phyloP scores from a whole-genome alignment of 2,888 invertebrate genomes.

The Sepiola atlantica region DNA sequence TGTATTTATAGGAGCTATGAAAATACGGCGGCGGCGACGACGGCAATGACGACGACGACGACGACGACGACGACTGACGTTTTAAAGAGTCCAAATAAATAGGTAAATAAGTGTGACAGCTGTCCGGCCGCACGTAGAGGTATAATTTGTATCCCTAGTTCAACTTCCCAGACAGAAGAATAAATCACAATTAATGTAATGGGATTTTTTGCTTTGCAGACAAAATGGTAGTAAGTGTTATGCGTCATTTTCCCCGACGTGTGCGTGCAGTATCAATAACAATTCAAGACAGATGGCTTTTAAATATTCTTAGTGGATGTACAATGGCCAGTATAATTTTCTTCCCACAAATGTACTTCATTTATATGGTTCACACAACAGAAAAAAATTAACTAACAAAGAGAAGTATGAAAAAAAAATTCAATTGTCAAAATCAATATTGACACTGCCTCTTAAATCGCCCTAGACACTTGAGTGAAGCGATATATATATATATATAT shows the following conservation, averaged over 20 bases:
- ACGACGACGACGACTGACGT: neutral
- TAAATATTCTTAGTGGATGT: neutral
- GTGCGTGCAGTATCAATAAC: neutral
- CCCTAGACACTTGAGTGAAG: too few relatives aligned
- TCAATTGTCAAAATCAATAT: too few relatives aligned
- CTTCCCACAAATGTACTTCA: neutral
- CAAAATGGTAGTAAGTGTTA: neutral
- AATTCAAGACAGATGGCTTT: neutral
- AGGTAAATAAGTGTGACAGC: neutral
- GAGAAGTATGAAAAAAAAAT: neutral
- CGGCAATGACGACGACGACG: too few relatives aligned
- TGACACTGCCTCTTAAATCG: too few relatives aligned
- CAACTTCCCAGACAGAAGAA: neutral
- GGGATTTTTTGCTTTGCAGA: neutral
- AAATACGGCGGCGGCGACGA: neutral
- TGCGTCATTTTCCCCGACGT: neutral
- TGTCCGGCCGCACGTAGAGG: neutral
- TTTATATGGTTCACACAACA: neutral
- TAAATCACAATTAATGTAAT: slow-evolving; percentile 4
- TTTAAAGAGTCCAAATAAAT: neutral
- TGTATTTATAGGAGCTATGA: neutral
- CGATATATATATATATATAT: neutral
- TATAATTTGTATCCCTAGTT: neutral
- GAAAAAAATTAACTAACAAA: neutral
- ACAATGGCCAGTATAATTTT: neutral